A percentile compares a stretch with the other conserved stretches of the same genome.
Conservation (phyloP, 1,140 invertebrate genomes). For the Parasteatoda tepidariorum region DNA sequence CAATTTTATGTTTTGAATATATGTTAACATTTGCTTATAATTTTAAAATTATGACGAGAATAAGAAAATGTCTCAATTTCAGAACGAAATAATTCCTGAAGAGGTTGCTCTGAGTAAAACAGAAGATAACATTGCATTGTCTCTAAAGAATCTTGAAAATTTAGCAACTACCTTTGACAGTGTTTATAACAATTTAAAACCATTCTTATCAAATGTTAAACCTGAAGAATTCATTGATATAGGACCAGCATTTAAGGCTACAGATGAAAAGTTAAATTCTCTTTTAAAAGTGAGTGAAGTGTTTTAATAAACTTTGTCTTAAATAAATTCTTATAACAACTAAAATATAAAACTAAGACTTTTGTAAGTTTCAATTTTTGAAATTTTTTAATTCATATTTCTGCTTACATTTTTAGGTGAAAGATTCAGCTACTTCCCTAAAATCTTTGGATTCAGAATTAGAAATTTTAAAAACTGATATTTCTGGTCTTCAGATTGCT, state of each 20-base stretch:
- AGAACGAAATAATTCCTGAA: not conserved
- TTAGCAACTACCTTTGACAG: not conserved
- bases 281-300: conserved; percentile 7
- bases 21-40: too few relatives aligned
- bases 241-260: conserved; percentile 10
- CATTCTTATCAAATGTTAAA: conserved; percentile 1
- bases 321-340: too few relatives aligned
- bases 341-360: not conserved
- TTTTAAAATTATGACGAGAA: too few relatives aligned
- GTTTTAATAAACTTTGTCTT: not conserved
- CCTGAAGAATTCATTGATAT: conserved; percentile 5
- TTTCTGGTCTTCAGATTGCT: not conserved
- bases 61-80: too few relatives aligned
- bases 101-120: not conserved
- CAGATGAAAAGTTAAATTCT: not conserved
- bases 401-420: not conserved
- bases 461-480: not conserved
- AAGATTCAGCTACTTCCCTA: not conserved
- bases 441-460: conserved; percentile 10
- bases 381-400: not conserved
- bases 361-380: not conserved
- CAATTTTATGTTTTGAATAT: too few relatives aligned
- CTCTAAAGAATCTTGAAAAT: conserved; percentile 7
- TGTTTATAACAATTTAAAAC: conserved; percentile 19
- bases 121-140: not conserved